Percentiles rank a stretch among this genome's conserved stretches.
phyloP scores from a whole-genome alignment of 2,888 invertebrate species.

The Thymelicus acteon region DNA sequence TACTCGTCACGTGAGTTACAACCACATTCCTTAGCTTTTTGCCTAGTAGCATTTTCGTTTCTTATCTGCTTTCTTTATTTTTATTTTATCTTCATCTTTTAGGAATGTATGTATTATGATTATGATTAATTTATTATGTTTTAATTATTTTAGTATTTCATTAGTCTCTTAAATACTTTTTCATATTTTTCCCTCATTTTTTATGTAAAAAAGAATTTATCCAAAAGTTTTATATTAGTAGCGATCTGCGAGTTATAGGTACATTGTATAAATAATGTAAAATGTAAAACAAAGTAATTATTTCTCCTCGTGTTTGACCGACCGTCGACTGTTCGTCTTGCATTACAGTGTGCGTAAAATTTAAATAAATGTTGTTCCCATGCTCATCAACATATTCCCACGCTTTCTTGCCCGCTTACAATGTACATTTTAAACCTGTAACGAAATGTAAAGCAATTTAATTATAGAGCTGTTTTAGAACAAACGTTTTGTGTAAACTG shows the following conservation, averaged over 20 bases:
- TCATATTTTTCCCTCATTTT: no score
- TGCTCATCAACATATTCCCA: conserved; percentile 33
- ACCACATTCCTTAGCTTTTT: conserved; percentile 31
- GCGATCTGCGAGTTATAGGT: no score
- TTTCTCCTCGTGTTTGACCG: conserved; percentile 3
- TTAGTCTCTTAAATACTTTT: neutral
- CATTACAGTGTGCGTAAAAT: conserved; percentile 8
- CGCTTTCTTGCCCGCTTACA: conserved; percentile 29
- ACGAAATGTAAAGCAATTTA: neutral
- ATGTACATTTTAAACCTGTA: neutral
- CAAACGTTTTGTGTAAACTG: neutral
- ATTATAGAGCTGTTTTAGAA: neutral
- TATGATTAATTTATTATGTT: no score
- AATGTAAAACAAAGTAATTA: neutral
- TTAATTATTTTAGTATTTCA: no score
- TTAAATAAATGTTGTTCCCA: conserved; percentile 25
- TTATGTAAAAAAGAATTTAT: no score
- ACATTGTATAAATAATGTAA: neutral
- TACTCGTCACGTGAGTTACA: conserved; percentile 35
- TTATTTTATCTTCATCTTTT: neutral
- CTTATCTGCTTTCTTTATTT: neutral
- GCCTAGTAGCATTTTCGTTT: conserved; percentile 17
- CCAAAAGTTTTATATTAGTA: no score
- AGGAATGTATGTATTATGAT: no score
- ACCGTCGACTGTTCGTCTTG: neutral